phyloP scores from a whole-genome alignment of 1,140 invertebrate genomes.

The Panagrolaimus sp. region DNA sequence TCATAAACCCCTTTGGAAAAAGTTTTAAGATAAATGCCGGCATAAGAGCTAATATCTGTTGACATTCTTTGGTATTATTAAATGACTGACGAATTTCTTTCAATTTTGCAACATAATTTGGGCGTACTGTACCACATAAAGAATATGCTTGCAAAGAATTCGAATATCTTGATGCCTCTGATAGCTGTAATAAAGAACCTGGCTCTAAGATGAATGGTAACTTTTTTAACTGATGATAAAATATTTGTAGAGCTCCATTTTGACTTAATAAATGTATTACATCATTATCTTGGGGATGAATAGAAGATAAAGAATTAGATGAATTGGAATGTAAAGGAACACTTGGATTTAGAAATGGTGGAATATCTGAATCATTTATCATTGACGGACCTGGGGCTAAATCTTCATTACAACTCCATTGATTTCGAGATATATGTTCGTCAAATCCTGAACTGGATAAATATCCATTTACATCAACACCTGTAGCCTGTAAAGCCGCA shows the following conservation, averaged over 20 bases:
- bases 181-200: neutral
- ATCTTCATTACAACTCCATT: neutral
- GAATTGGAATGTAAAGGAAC: neutral
- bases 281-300: neutral
- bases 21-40: neutral
- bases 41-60: neutral
- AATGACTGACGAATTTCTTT: neutral
- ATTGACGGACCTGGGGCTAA: neutral
- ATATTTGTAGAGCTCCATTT: neutral
- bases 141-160: conserved; percentile 2
- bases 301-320: neutral
- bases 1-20: neutral
- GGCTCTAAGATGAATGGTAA: neutral
- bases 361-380: neutral
- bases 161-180: neutral
- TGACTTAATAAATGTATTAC: neutral
- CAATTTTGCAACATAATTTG: neutral
- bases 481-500: neutral
- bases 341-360: neutral
- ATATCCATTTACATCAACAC: neutral
- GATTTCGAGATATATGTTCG: neutral
- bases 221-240: neutral
- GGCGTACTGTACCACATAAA: neutral
- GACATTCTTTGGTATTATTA: neutral
- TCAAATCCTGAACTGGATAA: neutral